These are phyloP conservation scores for Cinclus cinclus DNA, from an alignment of 2,113 vertebrate genomes.

Conservation along the genomic window DNA sequence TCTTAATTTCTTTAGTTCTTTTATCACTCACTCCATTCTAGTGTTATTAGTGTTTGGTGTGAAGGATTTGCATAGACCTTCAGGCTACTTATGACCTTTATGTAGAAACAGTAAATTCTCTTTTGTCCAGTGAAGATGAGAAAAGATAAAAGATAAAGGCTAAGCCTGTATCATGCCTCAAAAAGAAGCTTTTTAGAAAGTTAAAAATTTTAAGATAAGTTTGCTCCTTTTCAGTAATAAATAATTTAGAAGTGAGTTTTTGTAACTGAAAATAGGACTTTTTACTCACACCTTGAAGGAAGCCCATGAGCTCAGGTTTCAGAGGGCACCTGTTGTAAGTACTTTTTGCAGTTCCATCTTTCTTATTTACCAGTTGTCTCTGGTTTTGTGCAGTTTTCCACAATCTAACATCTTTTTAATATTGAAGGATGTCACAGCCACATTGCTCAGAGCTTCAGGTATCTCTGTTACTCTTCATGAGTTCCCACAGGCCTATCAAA, in stretches of 20 bases:
- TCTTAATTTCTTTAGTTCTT: constrained; percentile 64
- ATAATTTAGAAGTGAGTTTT: neutral
- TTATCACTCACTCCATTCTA: constrained; percentile 67
- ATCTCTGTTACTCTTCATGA: neutral
- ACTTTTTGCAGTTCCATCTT: neutral
- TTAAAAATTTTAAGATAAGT: neutral
- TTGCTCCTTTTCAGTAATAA: neutral
- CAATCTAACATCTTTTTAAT: neutral
- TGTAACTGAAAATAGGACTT: neutral
- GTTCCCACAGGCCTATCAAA: neutral
- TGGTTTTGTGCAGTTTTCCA: neutral
- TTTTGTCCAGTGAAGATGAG: constrained; percentile 30
- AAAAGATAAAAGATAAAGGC: neutral
- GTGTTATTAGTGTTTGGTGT: constrained; percentile 39
- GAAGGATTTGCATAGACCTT: constrained; percentile 82
- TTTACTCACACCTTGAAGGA: neutral
- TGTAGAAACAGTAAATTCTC: constrained; percentile 52
- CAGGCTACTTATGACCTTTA: constrained; percentile 83
- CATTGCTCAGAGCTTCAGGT: neutral
- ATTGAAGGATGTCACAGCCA: neutral
- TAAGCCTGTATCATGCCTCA: neutral
- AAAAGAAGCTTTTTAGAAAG: neutral
- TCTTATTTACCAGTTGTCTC: neutral
- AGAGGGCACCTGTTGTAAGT: neutral
- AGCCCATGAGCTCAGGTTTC: neutral